phyloP scores from a whole-genome alignment of 1,140 invertebrate species.

The Oreohelix idahoensis region DNA sequence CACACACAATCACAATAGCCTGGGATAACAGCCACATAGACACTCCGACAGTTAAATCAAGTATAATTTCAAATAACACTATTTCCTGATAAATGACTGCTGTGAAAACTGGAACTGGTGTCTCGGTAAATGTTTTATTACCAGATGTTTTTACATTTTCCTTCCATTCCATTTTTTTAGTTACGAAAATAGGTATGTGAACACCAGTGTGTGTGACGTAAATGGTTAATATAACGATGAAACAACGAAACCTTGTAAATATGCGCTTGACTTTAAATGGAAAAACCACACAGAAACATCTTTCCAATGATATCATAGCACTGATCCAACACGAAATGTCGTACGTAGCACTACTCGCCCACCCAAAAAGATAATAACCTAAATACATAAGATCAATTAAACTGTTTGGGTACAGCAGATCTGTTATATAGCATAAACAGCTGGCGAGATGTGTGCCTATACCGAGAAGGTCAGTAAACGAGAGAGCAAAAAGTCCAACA shows the following conservation, averaged over 20 bases:
- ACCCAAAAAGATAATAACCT: not conserved
- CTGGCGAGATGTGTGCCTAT: not conserved
- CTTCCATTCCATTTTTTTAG: not conserved
- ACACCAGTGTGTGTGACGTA: not conserved
- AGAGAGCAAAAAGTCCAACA: not conserved
- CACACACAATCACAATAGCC: not conserved
- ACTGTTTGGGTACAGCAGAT: not conserved
- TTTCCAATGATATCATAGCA: not conserved
- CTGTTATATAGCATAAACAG: not conserved
- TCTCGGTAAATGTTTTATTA: not conserved
- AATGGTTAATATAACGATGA: not conserved
- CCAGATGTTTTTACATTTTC: not conserved
- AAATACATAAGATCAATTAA: not conserved
- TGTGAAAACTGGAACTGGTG: not conserved
- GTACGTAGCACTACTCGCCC: not conserved
- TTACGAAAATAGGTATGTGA: not conserved
- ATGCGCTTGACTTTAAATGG: not conserved
- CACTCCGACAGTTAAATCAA: not conserved
- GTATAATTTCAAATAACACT: not conserved
- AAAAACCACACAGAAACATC: slow-evolving; percentile 1
- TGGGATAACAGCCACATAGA: not conserved
- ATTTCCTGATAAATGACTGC: not conserved
- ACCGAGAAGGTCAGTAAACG: not conserved
- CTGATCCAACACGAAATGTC: not conserved
- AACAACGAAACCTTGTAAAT: not conserved